Base-by-base conservation (phyloP, 2,888 invertebrate species). In the Andrena dorsata region DNA sequence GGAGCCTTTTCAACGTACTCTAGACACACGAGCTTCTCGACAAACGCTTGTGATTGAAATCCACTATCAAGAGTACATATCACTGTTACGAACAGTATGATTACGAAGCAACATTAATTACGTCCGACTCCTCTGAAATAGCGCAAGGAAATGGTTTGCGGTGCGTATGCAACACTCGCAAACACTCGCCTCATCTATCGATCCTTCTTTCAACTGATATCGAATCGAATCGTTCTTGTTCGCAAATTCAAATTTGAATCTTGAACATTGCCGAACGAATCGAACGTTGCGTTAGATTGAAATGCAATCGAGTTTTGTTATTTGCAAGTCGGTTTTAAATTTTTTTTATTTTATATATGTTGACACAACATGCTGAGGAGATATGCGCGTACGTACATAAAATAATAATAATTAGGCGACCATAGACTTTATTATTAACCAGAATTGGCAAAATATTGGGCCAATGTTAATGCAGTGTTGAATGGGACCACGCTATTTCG, bases 141-240 rank as follows among this genome's bases (percentile, higher is more conserved):
- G 35, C 68, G 69, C 20, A 60, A 32, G n/a, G 60, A 73, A 61
- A 66, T 65, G 69, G 35, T 65, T 66, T 58, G 75, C 73, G 60
- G 20, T 32, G 35, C n/a, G 47, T 56, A 28, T 61, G 60, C n/a
- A 35, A 70, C 76, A 23, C 32, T 32, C 32, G 32, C 1, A 30
- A 32, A 32, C 32, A 32, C 49, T 72, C 26, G 68, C 86, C 61
- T 69, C 86, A 80, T 74, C 86, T 86, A 64, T 47, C 73, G 86
- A 76, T 70, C 6, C 5, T 1, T 47, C 20, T 51, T 56, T 35
- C 78, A 86, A 86, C 20, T 68, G 73, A 51, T 56, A 64, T 78
- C 78, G 78, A 71, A 60, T 41, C 35, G 73, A 65, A 66, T 74
- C 65, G 58, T 58, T 32, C 32, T 56, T 41, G 23, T 58, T 26